Percentiles rank a stretch among this genome's conserved stretches.
These are phyloP conservation scores for Scomber colias DNA, from an alignment of 2,113 vertebrate species.

Conservation along the genomic window DNA sequence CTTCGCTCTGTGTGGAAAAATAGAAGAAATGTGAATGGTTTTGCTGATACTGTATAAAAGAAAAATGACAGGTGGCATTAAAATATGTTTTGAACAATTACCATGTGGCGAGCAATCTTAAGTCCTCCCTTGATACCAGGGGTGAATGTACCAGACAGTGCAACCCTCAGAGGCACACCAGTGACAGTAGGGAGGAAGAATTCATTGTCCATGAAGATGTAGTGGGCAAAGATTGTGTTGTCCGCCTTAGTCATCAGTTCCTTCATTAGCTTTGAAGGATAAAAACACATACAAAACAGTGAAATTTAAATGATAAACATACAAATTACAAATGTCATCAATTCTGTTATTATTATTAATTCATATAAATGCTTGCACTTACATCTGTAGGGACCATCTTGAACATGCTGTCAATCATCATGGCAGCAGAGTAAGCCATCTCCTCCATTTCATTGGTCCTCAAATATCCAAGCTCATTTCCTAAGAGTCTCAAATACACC, in stretches of 20 bases:
- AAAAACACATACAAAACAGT: background rate
- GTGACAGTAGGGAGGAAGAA: constrained; percentile 92
- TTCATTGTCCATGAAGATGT: constrained; percentile 96
- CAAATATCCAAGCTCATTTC: constrained; percentile 93
- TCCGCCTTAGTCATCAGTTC: constrained; percentile 85
- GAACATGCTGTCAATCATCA: constrained; percentile 76
- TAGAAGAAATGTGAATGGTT: background rate
- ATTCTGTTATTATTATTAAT: background rate
- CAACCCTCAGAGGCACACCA: constrained; percentile 91
- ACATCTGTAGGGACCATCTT: constrained; percentile 82
- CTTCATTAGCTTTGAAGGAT: constrained; percentile 75
- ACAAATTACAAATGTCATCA: background rate
- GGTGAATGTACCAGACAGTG: constrained; percentile 89
- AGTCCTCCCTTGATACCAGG: constrained; percentile 89
- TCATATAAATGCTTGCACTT: constrained; percentile 24
- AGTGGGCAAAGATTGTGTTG: constrained; percentile 91
- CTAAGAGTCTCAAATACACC: constrained; percentile 91
- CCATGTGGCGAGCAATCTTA: constrained; percentile 83
- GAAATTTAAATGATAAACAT: background rate
- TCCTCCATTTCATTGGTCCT: constrained; percentile 86
- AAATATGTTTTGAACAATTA: constrained; percentile 62
- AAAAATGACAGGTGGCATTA: background rate
- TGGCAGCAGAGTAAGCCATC: constrained; percentile 76
- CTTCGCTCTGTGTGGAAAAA: constrained; percentile 79
- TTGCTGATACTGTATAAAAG: background rate